phyloP scores from a whole-genome alignment of 2,888 invertebrate species.

The Synergus umbraculus region DNA sequence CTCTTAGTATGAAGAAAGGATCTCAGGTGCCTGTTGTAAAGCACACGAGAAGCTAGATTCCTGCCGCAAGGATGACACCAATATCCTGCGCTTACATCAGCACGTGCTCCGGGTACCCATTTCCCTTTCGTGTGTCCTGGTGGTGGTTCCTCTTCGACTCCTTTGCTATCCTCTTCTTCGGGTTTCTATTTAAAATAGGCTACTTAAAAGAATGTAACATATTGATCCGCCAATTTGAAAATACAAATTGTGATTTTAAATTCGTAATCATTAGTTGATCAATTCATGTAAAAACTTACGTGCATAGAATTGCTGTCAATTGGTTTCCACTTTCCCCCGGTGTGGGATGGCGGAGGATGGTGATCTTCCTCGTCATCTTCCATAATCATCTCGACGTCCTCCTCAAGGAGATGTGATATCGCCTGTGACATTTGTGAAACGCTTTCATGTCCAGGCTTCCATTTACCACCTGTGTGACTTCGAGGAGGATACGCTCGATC shows the following conservation, averaged over 20 bases:
- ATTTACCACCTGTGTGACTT: constrained; percentile 84
- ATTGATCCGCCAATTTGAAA: too few species aligned
- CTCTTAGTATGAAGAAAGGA: constrained; percentile 83
- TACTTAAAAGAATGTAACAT: constrained; percentile 9
- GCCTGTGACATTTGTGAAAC: constrained; percentile 59
- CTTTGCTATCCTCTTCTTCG: constrained; percentile 66
- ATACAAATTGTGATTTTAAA: not conserved
- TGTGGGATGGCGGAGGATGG: constrained; percentile 79
- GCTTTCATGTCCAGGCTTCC: constrained; percentile 82
- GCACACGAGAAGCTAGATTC: constrained; percentile 84
- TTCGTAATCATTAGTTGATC: not conserved
- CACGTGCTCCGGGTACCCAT: constrained; percentile 85
- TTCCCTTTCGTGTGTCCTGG: constrained; percentile 88
- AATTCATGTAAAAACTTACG: constrained; percentile 42
- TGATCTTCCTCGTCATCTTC: constrained; percentile 72
- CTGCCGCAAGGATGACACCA: constrained; percentile 91
- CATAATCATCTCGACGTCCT: constrained; percentile 67
- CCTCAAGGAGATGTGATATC: constrained; percentile 70
- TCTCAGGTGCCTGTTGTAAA: constrained; percentile 88
- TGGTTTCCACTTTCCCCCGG: constrained; percentile 84
- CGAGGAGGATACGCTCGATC: constrained; percentile 79
- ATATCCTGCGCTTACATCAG: constrained; percentile 81
- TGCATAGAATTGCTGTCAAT: constrained; percentile 62
- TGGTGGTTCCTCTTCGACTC: constrained; percentile 78
- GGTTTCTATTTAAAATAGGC: constrained; percentile 57